Conservation (phyloP, 2,797 vertebrate species). For the Alcedo atthis region DNA sequence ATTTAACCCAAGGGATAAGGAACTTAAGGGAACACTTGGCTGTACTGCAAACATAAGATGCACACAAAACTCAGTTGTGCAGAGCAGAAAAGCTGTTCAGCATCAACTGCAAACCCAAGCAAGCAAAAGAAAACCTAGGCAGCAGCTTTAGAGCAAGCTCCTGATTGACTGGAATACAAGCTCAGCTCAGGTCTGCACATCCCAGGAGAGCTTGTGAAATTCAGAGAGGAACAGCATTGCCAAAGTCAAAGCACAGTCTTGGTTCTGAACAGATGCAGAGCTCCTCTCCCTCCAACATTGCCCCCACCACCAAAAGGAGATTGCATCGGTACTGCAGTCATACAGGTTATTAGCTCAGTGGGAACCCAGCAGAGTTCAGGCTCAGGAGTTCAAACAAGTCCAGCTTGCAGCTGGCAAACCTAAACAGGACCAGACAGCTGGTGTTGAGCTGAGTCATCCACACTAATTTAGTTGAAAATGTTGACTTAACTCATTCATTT, state of each 20-base stretch:
- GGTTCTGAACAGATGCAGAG: not conserved
- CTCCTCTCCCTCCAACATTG: not conserved
- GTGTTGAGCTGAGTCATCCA: constrained; percentile 17
- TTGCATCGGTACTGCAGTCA: not conserved
- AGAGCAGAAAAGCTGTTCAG: not conserved
- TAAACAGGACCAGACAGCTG: constrained; percentile 44
- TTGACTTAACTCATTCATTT: constrained; percentile 25
- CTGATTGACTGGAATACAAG: not conserved
- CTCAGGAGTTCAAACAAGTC: not conserved
- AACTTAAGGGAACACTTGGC: not conserved
- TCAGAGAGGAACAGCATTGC: not conserved
- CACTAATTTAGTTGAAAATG: not conserved
- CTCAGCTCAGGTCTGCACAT: not conserved
- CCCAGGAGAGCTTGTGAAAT: not conserved
- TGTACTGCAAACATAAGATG: not conserved
- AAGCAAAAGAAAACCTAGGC: not conserved
- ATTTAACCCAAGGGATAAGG: not conserved
- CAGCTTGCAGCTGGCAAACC: constrained; percentile 56
- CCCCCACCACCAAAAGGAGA: not conserved
- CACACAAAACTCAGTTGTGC: fast-evolving
- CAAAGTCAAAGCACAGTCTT: not conserved
- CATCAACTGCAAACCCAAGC: not conserved
- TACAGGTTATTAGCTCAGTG: constrained; percentile 16
- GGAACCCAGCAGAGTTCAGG: constrained; percentile 7
- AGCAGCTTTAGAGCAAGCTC: not conserved